Percentiles rank a stretch among this genome's conserved stretches.
Evolutionary conservation across 2,113 vertebrate species (phyloP).

Genomic region (Onychostruthus taczanowskii): DNA sequence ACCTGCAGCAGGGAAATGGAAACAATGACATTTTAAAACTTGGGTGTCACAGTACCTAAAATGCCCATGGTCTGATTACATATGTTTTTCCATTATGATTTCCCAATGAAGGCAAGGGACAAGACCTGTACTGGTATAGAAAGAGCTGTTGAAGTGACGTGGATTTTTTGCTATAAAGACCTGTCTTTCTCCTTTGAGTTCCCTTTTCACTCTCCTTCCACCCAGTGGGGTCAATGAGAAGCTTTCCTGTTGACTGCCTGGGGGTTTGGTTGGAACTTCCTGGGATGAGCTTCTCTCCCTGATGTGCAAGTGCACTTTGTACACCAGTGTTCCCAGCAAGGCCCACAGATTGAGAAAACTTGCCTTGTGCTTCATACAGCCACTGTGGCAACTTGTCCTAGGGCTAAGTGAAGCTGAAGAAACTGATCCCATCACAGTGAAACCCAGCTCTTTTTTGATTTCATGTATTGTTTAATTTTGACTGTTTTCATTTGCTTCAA

Average conservation of each 20-base stretch:
- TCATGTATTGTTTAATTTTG: background rate
- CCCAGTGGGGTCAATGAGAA: background rate
- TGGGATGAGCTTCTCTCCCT: accelerated
- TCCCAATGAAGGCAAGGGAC: background rate
- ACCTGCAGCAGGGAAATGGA: background rate
- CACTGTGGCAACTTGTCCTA: background rate
- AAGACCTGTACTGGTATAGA: background rate
- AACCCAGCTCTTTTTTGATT: background rate
- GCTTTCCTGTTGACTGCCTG: background rate
- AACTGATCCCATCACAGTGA: background rate
- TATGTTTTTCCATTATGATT: background rate
- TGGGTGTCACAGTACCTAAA: background rate
- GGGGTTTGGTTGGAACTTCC: background rate
- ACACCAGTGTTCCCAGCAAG: background rate
- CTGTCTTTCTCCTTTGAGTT: background rate
- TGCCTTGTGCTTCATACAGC: background rate
- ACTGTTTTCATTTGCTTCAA: background rate
- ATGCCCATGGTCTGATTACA: background rate
- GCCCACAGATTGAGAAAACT: background rate
- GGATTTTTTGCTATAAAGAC: background rate
- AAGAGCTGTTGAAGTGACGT: background rate
- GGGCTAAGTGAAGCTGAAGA: background rate
- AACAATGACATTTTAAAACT: background rate
- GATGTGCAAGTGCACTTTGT: background rate
- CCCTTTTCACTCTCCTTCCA: background rate